These are phyloP conservation scores for Thereva unica DNA, from an alignment of 2,888 invertebrate genomes.

Conservation along the genomic window DNA sequence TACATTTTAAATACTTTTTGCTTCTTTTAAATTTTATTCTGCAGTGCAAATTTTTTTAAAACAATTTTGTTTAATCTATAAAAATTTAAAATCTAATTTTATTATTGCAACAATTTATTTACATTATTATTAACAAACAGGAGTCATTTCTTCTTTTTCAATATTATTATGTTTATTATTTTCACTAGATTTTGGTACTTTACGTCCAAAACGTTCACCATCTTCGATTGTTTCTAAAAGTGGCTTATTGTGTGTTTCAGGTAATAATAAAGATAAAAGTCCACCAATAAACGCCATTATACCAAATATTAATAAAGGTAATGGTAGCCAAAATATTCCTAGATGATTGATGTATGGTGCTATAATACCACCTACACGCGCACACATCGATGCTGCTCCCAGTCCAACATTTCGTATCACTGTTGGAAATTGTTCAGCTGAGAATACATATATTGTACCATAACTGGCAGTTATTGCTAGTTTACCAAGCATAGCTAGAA, in stretches of 20 bases:
- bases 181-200: constrained; percentile 43
- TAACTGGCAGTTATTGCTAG: constrained; percentile 74
- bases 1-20: no score
- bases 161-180: background rate
- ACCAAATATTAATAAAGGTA: constrained; percentile 77
- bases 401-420: constrained; percentile 83
- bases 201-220: constrained; percentile 68
- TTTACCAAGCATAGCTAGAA: constrained; percentile 72
- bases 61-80: no score
- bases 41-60: no score
- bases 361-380: constrained; percentile 70
- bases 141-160: constrained; percentile 11
- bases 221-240: constrained; percentile 81
- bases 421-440: constrained; percentile 76
- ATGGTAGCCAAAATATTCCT: constrained; percentile 62
- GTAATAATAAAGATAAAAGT: constrained; percentile 70
- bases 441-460: constrained; percentile 73
- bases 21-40: no score
- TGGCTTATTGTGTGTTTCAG: constrained; percentile 77
- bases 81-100: no score
- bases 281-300: constrained; percentile 72
- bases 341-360: constrained; percentile 81
- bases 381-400: constrained; percentile 84
- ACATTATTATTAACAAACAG: background rate
- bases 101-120: no score